Evolutionary conservation across 1,140 invertebrate genomes (phyloP), one percentile per base, ranked within the genome.

Genomic region (Bursaphelenchus mucronatus): DNA sequence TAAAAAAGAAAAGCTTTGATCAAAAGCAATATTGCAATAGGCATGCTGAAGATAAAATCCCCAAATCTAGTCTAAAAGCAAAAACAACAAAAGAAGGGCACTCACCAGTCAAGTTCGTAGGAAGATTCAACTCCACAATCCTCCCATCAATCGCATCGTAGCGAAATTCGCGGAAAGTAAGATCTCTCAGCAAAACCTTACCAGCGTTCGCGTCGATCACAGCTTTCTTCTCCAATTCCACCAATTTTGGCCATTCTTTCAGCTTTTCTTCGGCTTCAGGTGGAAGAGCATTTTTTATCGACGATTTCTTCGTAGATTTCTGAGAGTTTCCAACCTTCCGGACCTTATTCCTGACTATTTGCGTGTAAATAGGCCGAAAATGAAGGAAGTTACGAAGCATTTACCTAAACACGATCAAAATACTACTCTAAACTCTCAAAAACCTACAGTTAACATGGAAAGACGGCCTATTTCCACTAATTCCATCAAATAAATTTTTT

Each of bases 401-500:
- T n/a, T 49, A 19, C 47, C 13, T 49, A 49, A n/a, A 19, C 47
- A n/a, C 19, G 4, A n/a, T n/a, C 1, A 49, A 19, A n/a, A n/a
- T 19, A n/a, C 13, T 3, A 49, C 13, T 49, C 6, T n/a, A 49
- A 19, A 30, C 30, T 5, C 6, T n/a, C 19, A 6, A 6, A 3
- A 49, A 19, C 19, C 6, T 19, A n/a, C 47, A 49, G 19, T 49
- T n/a, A 1, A 49, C 47, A 19, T 57, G 59, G 44, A 15, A 44
- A 56, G 4, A 8, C 59, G 17, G 44, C 59, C 21, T 59, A 15
- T 8, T 61, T 49, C 39, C 50, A 43, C 30, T 61, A 30, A 1
- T 30, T 30, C 5, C 30, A 30, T 30, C 30, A 30, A 30, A 30
- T 30, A 30, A 30, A 5, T n/a, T n/a, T n/a, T n/a, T n/a, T 30